Evolutionary conservation across 2,888 invertebrate species (phyloP).

Genomic region (Dicroscelio sp.): DNA sequence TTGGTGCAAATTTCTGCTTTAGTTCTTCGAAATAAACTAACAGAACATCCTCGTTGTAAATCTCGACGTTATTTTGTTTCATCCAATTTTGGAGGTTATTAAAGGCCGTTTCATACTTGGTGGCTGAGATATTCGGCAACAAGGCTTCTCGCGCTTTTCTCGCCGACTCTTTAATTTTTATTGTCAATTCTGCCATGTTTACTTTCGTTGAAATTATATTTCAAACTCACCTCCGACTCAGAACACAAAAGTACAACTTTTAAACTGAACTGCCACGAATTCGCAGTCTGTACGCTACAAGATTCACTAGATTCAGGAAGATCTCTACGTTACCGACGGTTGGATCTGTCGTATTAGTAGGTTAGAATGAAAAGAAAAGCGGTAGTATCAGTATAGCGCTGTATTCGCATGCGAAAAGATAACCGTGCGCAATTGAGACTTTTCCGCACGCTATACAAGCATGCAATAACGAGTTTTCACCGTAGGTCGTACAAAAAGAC

Average conservation of each 20-base stretch:
- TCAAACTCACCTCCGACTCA: too few relatives aligned
- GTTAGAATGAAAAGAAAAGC: neutral
- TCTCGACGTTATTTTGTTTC: neutral
- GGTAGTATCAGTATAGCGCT: too few relatives aligned
- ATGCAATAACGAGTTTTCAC: too few relatives aligned
- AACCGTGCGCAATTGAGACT: too few relatives aligned
- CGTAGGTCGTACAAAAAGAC: too few relatives aligned
- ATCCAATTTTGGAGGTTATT: conserved; percentile 10
- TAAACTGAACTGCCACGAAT: neutral
- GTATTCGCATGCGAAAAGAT: too few relatives aligned
- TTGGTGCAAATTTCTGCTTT: neutral
- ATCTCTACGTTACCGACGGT: too few relatives aligned
- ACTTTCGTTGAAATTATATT: too few relatives aligned
- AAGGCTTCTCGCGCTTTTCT: neutral
- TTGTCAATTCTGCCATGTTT: neutral
- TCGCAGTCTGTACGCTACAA: too few relatives aligned
- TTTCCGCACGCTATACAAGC: too few relatives aligned
- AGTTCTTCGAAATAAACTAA: neutral
- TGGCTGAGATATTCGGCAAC: neutral
- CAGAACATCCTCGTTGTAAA: neutral
- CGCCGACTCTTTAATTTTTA: neutral
- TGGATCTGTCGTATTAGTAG: too few relatives aligned
- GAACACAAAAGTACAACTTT: neutral
- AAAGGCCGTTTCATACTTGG: neutral
- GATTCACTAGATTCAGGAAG: too few relatives aligned